Evolutionary conservation across 2,888 invertebrate species (phyloP).

Genomic region (Trissoscelio sp.): DNA sequence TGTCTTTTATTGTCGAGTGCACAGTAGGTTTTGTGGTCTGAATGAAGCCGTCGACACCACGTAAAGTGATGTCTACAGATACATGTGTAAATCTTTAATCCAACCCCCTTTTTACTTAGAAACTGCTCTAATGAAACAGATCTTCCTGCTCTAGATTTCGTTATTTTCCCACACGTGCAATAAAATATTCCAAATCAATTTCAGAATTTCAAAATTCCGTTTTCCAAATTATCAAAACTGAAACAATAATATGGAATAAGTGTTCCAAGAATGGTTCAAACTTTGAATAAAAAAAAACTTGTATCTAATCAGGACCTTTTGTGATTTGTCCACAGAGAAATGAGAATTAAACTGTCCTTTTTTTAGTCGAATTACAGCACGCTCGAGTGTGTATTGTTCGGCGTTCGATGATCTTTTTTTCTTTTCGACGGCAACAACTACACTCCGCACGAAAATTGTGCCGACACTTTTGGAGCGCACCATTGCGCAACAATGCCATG

Average conservation of each 20-base stretch:
- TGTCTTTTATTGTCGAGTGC: slow-evolving; percentile 72
- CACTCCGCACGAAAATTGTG: slow-evolving; percentile 51
- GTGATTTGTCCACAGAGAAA: slow-evolving; percentile 15
- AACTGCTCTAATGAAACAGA: slow-evolving; percentile 29
- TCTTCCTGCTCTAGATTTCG: slow-evolving; percentile 19
- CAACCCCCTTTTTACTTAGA: slow-evolving; percentile 27
- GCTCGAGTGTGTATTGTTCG: slow-evolving; percentile 32
- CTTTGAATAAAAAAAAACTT: no score
- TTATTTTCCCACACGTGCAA: slow-evolving; percentile 47
- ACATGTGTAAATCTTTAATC: slow-evolving; percentile 57
- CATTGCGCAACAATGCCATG: slow-evolving; percentile 78
- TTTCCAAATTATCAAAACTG: no score
- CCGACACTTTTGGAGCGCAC: slow-evolving; percentile 73
- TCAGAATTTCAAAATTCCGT: no score
- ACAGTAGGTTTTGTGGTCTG: slow-evolving; percentile 71
- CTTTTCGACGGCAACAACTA: slow-evolving; percentile 14
- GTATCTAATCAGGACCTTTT: slow-evolving; percentile 38
- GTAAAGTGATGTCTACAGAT: slow-evolving; percentile 72
- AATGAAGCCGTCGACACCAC: slow-evolving; percentile 75
- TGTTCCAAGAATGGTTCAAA: no score
- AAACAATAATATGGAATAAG: no score
- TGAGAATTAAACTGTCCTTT: slow-evolving; percentile 52
- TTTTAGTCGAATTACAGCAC: background rate
- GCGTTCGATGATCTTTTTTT: slow-evolving; percentile 36
- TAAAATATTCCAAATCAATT: no score